Base-by-base conservation (phyloP, 2,888 invertebrate genomes). In the Prosopocoilus inquinatus region DNA sequence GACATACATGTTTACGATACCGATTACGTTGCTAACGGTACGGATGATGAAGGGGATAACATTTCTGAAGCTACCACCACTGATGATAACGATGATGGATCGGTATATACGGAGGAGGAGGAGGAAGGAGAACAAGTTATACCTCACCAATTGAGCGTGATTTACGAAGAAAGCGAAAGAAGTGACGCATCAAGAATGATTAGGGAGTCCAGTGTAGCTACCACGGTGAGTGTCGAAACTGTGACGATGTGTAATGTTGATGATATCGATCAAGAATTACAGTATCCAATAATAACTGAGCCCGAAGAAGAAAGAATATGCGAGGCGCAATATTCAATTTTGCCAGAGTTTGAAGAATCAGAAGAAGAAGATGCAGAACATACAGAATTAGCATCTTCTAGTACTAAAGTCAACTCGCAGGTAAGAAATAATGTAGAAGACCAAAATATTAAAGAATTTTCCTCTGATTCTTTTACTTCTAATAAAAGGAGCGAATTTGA, bases 121-220 rank as follows among this genome's bases (percentile, higher is more conserved):
- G 20, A 28, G 20, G 20, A 28, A 28, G 20, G 67, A 52, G 73
- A 72, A 20, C 71, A 73, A 34, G 66, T 67, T 36, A 70, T 78
- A 39, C 79, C 80, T 3, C 80, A 82, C 68, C 79, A 81, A 49
- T 69, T 85, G 4, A 84, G 84, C 65, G 79, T 84, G 0, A 85
- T 85, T 50, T 82, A 79, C 65, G 85, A 86, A 68, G 85, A 85
- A 63, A 81, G 81, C 52, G 84, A 84, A 63, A 73, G 70, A 61
- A 78, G 72, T 15, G 75, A 75, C 47, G 67, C 61, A 9, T 74
- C 73, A 20, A 73, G 74, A 59, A 59, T 65, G 41, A 63, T 58
- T 3, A 61, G 64, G 33, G 63, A 57, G 44, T 50, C 57, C 38
- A 62, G 75, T 53, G 72, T 72, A 53, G 63, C 70, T 5, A 79